Evolutionary conservation across 2,797 vertebrate genomes (phyloP).

Genomic region (Trachurus trachurus): DNA sequence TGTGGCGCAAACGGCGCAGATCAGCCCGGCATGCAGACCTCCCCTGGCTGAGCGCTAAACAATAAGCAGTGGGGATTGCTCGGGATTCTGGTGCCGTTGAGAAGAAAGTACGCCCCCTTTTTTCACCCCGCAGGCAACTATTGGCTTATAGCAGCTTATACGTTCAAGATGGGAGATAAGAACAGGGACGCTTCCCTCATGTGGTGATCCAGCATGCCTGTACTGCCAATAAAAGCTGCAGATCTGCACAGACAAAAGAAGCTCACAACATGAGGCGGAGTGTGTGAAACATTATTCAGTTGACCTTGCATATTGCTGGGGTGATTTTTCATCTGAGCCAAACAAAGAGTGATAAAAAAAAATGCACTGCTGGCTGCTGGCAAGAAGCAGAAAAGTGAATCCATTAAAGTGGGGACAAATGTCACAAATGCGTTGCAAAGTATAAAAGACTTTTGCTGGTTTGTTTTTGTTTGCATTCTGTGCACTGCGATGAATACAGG

Average conservation of each 20-base stretch:
- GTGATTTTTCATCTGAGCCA: slow-evolving; percentile 30
- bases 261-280: slow-evolving; percentile 44
- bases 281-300: slow-evolving; percentile 49
- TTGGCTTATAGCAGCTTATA: slow-evolving; percentile 77
- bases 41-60: slow-evolving; percentile 68
- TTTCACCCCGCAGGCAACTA: slow-evolving; percentile 62
- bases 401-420: slow-evolving; percentile 4
- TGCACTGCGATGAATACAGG: not conserved
- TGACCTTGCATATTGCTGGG: slow-evolving; percentile 61
- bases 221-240: slow-evolving; percentile 62
- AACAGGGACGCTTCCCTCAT: slow-evolving; percentile 55
- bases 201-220: slow-evolving; percentile 47
- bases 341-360: slow-evolving; percentile 30
- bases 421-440: slow-evolving; percentile 14
- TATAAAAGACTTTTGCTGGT: slow-evolving; percentile 19
- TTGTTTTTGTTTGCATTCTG: slow-evolving; percentile 43
- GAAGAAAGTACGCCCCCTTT: slow-evolving; percentile 64
- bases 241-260: slow-evolving; percentile 56
- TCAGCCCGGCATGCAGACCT: slow-evolving; percentile 56
- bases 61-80: slow-evolving; percentile 73
- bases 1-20: slow-evolving; percentile 61
- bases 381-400: not conserved
- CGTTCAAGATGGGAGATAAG: slow-evolving; percentile 72
- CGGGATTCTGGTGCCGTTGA: slow-evolving; percentile 51
- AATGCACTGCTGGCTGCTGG: slow-evolving; percentile 24